These are phyloP conservation scores for Sipha maydis DNA, from an alignment of 2,888 invertebrate genomes.

Conservation along the genomic window DNA sequence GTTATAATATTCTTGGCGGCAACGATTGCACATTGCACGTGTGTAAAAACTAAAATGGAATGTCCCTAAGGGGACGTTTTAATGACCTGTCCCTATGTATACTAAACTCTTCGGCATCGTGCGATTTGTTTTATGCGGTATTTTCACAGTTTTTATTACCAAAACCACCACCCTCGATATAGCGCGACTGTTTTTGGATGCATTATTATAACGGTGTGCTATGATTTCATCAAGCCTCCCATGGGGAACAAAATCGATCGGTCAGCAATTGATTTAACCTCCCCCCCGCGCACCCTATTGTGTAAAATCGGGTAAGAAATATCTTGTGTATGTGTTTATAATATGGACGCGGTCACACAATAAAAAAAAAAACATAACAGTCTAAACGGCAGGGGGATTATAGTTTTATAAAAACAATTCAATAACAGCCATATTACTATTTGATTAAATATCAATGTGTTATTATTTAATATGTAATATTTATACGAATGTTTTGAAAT, in stretches of 20 bases:
- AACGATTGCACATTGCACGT: not conserved
- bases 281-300: not conserved
- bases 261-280: constrained; percentile 3
- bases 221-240: constrained; percentile 34
- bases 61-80: constrained; percentile 46
- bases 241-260: constrained; percentile 35
- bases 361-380: not conserved
- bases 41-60: not conserved
- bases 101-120: not conserved
- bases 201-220: constrained; percentile 15
- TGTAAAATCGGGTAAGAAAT: constrained; percentile 2
- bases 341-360: not conserved
- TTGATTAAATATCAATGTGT: not conserved
- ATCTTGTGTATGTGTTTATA: not conserved
- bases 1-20: constrained; percentile 4
- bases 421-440: not conserved
- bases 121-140: constrained; percentile 35
- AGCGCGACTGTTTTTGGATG: not conserved
- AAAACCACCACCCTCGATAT: not conserved
- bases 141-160: constrained; percentile 32
- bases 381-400: not conserved
- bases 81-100: constrained; percentile 4
- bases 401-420: not conserved
- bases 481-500: not conserved
- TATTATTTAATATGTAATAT: too few relatives aligned